Conservation (phyloP, 2,797 vertebrate genomes). For the Pteropus rufus region DNA sequence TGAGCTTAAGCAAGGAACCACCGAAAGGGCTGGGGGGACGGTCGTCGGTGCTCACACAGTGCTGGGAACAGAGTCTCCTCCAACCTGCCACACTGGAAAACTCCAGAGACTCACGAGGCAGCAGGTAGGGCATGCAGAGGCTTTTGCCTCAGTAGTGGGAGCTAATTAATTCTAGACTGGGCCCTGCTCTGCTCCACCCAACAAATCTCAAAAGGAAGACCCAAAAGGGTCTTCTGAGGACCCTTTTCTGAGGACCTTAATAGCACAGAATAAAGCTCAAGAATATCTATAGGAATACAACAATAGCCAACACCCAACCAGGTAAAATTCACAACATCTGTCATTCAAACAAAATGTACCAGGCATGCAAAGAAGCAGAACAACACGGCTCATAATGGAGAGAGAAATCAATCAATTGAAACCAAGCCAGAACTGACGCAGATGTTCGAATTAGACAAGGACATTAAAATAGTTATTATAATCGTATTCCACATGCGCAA, state of each 20-base stretch:
- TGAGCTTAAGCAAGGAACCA: too few species aligned
- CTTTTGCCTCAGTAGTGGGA: background rate
- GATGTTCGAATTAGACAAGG: background rate
- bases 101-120: background rate
- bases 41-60: background rate
- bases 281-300: background rate
- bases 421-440: background rate
- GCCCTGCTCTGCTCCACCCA: background rate
- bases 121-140: fast-evolving
- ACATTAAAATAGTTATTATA: background rate
- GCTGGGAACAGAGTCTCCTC: background rate
- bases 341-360: background rate
- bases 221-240: background rate
- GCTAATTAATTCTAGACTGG: background rate
- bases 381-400: too few species aligned
- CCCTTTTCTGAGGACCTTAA: background rate
- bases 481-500: too few species aligned
- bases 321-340: background rate
- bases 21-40: fast-evolving
- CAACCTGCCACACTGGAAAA: background rate
- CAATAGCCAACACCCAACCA: background rate
- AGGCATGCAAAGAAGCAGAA: background rate
- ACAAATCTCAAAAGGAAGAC: background rate
- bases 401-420: background rate
- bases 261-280: background rate